A percentile compares a stretch with the other conserved stretches of the same genome.
phyloP scores from a whole-genome alignment of 2,888 invertebrate genomes.

The Lepidochitona cinerea region DNA sequence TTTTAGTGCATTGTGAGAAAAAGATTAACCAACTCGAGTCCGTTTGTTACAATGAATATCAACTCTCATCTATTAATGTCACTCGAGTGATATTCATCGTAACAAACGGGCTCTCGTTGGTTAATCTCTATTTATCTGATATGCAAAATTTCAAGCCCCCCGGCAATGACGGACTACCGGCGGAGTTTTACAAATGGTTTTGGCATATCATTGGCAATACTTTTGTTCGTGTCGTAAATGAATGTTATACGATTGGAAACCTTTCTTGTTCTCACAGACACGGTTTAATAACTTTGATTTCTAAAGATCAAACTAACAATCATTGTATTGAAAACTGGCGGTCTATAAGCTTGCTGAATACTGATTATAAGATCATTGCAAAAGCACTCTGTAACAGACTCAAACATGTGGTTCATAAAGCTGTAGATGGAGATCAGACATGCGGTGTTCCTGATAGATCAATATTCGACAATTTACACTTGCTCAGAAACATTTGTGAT shows the following conservation, averaged over 20 bases:
- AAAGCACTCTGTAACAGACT: not conserved
- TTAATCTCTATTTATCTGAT: too few species aligned
- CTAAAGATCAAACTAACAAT: not conserved
- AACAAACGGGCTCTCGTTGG: too few species aligned
- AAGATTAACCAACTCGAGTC: too few species aligned
- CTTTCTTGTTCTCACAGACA: not conserved
- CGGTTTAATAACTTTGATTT: not conserved
- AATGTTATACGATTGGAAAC: not conserved
- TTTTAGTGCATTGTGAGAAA: too few species aligned
- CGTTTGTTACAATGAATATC: too few species aligned
- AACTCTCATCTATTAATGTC: too few species aligned
- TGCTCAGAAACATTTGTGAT: not conserved
- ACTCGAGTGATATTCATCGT: too few species aligned
- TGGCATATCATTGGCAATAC: not conserved
- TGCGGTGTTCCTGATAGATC: not conserved
- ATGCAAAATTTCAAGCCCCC: too few species aligned
- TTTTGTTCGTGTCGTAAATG: not conserved
- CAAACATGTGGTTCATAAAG: not conserved
- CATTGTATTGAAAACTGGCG: not conserved
- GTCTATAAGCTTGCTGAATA: not conserved
- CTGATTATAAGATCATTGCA: not conserved
- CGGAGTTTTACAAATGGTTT: not conserved
- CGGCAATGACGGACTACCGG: not conserved
- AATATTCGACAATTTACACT: not conserved
- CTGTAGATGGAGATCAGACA: not conserved